Percentiles rank a stretch among this genome's conserved stretches.
Evolutionary conservation across 1,140 invertebrate species (phyloP).

Genomic region (Harlomillsia oculata): DNA sequence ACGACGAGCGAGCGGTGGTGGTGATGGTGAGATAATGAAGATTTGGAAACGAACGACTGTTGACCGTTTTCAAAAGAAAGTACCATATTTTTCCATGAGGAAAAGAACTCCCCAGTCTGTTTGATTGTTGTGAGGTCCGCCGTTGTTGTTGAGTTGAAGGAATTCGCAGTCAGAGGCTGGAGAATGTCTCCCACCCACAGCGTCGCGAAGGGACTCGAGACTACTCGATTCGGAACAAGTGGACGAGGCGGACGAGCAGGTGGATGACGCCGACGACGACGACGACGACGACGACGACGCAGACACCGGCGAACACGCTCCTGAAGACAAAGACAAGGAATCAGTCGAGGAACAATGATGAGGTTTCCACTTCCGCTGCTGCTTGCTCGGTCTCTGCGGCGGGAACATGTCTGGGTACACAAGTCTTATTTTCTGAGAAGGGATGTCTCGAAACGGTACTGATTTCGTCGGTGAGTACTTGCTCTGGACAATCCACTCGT

Average conservation of each 20-base stretch:
- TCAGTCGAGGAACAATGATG: not conserved
- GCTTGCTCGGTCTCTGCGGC: conserved; percentile 24
- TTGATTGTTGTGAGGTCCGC: too few relatives aligned
- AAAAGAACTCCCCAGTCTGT: too few relatives aligned
- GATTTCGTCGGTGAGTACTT: conserved; percentile 46
- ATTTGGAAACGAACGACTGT: too few relatives aligned
- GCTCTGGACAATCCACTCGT: conserved; percentile 53
- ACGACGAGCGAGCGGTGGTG: too few relatives aligned
- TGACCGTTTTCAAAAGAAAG: too few relatives aligned
- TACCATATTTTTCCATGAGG: too few relatives aligned
- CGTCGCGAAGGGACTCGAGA: not conserved
- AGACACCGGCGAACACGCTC: conserved; percentile 8
- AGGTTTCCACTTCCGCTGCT: conserved; percentile 25
- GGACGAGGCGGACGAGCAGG: not conserved
- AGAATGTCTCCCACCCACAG: not conserved
- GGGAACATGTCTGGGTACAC: conserved; percentile 32
- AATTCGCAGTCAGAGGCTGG: too few relatives aligned
- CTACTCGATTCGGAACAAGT: not conserved
- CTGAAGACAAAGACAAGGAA: not conserved
- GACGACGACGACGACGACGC: conserved; percentile 4
- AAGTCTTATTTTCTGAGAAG: conserved; percentile 35
- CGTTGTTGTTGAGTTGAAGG: too few relatives aligned
- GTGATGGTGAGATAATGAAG: too few relatives aligned
- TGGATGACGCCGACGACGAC: conserved; percentile 7
- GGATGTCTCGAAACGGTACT: conserved; percentile 46